Conservation (phyloP, 2,888 invertebrate genomes). For the Drosophila tripunctata region DNA sequence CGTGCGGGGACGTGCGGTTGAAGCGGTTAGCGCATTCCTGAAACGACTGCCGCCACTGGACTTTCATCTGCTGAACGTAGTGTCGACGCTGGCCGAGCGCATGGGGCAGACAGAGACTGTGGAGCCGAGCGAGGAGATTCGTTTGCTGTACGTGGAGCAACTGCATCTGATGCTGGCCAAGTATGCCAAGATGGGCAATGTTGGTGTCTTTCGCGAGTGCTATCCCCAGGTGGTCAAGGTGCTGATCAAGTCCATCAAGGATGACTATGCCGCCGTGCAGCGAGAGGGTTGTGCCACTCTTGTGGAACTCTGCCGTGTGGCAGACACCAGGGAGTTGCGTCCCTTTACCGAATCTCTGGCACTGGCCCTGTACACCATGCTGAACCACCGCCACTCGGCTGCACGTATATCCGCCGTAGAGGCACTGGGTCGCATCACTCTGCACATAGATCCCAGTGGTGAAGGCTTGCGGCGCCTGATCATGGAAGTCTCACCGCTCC, state of each 20-base stretch:
- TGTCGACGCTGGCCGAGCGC: constrained; percentile 90
- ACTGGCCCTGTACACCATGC: constrained; percentile 89
- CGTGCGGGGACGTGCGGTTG: constrained; percentile 77
- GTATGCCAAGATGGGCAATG: constrained; percentile 86
- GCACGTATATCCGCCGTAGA: constrained; percentile 90
- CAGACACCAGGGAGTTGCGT: constrained; percentile 88
- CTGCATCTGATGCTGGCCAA: constrained; percentile 88
- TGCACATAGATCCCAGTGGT: constrained; percentile 87
- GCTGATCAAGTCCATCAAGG: constrained; percentile 89
- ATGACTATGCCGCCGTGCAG: constrained; percentile 92
- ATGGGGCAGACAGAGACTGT: constrained; percentile 90
- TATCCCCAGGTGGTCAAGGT: constrained; percentile 89
- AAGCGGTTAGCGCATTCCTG: constrained; percentile 75
- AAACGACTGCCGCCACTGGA: constrained; percentile 87
- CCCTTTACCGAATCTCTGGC: constrained; percentile 90
- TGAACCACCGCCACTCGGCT: constrained; percentile 93
- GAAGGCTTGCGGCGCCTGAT: constrained; percentile 90
- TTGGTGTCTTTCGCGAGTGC: constrained; percentile 68
- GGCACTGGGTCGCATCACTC: constrained; percentile 87
- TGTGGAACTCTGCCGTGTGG: constrained; percentile 85
- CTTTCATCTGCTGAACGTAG: constrained; percentile 89
- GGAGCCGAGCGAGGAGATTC: constrained; percentile 91
- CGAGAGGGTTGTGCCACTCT: constrained; percentile 90
- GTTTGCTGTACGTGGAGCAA: constrained; percentile 88
- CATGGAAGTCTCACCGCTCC: constrained; percentile 92